Percentiles rank a stretch among this genome's conserved stretches.
Evolutionary conservation across 2,797 vertebrate genomes (phyloP).

Genomic region (Heterohyrax brucei): DNA sequence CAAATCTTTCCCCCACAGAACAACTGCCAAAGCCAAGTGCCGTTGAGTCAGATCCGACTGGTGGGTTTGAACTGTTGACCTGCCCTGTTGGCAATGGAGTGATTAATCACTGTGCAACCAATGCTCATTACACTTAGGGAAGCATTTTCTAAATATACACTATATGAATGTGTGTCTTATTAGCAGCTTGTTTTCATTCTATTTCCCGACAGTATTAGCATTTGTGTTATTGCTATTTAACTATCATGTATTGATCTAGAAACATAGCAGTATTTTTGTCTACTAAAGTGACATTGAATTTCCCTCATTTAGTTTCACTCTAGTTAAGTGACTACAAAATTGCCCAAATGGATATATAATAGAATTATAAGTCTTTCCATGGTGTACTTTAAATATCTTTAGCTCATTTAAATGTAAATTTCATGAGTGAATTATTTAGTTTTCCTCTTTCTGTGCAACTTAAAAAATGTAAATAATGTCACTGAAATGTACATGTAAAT

Average conservation of each 20-base stretch:
- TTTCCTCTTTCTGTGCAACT: neutral
- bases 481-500: too few species aligned
- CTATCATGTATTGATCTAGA: slow-evolving; percentile 20
- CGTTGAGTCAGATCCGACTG: too few species aligned
- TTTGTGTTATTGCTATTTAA: slow-evolving; percentile 10
- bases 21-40: too few species aligned
- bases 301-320: too few species aligned
- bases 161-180: neutral
- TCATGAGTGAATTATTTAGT: slow-evolving; percentile 35
- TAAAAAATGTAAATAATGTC: too few species aligned
- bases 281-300: neutral
- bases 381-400: slow-evolving; percentile 24
- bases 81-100: too few species aligned
- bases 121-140: neutral
- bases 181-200: neutral
- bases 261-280: neutral
- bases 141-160: slow-evolving; percentile 25
- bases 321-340: too few species aligned
- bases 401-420: slow-evolving; percentile 34
- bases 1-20: too few species aligned
- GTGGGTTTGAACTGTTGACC: too few species aligned
- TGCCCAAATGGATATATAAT: too few species aligned
- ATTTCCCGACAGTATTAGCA: neutral
- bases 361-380: too few species aligned
- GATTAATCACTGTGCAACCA: too few species aligned